phyloP scores from a whole-genome alignment of 2,797 vertebrate species.

The Lacerta viridis region DNA sequence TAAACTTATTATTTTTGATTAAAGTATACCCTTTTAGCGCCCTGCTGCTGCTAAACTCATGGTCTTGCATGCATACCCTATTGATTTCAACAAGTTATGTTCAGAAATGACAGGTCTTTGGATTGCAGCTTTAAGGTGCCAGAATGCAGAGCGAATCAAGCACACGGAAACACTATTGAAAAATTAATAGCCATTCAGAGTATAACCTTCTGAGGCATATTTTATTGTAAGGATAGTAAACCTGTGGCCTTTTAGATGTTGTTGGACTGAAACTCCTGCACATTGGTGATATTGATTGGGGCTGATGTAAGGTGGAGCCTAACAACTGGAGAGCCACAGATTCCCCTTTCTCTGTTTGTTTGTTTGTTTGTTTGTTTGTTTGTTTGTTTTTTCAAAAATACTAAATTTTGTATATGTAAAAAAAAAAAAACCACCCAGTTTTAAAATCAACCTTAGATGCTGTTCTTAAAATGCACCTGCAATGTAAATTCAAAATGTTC shows the following conservation, averaged over 20 bases:
- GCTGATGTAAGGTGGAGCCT: background rate
- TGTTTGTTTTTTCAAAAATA: background rate
- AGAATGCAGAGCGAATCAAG: background rate
- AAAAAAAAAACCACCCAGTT: background rate
- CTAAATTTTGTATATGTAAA: background rate
- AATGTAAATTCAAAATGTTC: background rate
- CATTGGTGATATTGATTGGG: background rate
- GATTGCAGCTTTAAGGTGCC: background rate
- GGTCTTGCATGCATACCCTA: background rate
- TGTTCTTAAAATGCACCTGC: background rate
- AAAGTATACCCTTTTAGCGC: background rate
- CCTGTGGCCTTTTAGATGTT: background rate
- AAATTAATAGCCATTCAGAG: background rate
- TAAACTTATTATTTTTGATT: background rate
- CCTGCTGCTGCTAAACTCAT: background rate
- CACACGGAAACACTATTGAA: background rate
- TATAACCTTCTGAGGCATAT: background rate
- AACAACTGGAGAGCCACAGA: background rate
- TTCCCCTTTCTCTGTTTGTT: background rate
- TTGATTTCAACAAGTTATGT: background rate
- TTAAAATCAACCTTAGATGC: background rate
- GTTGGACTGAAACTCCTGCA: background rate
- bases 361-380: too few species aligned
- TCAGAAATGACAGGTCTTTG: background rate
- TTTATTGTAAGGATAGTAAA: background rate